phyloP scores from a whole-genome alignment of 64 coral and sea anemone species.

The Actinia equina region DNA sequence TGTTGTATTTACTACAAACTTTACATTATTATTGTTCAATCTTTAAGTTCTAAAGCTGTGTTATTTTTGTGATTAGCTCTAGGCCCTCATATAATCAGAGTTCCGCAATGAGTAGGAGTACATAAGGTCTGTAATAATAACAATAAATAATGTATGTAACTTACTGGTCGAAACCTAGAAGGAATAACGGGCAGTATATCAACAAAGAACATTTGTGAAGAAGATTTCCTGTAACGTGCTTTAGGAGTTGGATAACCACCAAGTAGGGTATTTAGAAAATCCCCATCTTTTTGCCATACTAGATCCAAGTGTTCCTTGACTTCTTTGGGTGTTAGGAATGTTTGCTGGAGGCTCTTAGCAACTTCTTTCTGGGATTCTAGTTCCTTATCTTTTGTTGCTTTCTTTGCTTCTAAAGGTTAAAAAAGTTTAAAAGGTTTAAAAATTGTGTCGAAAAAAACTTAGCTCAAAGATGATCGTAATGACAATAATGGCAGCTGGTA shows the following conservation, averaged over 20 bases:
- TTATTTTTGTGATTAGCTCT: too few relatives aligned
- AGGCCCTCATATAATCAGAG: too few relatives aligned
- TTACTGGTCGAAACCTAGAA: constrained; percentile 95
- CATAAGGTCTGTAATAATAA: too few relatives aligned
- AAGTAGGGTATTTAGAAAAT: constrained; percentile 59
- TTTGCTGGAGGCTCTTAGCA: constrained; percentile 52
- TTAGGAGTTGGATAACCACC: constrained; percentile 82
- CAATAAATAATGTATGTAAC: background rate
- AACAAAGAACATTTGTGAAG: constrained; percentile 85
- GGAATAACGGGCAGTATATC: constrained; percentile 85
- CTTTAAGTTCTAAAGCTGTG: too few relatives aligned
- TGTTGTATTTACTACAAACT: too few relatives aligned
- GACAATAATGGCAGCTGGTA: too few relatives aligned
- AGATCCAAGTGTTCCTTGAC: constrained; percentile 63
- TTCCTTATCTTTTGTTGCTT: constrained; percentile 9
- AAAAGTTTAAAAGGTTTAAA: background rate
- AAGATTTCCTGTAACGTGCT: constrained; percentile 54
- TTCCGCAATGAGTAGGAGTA: too few relatives aligned
- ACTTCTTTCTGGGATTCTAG: constrained; percentile 13
- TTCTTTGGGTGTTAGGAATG: constrained; percentile 70
- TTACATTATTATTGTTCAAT: too few relatives aligned
- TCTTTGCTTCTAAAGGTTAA: background rate
- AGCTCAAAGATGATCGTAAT: too few relatives aligned
- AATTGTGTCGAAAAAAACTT: too few relatives aligned
- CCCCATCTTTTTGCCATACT: constrained; percentile 75